Evolutionary conservation across 1,140 invertebrate genomes (phyloP), one percentile per base, ranked within the genome.

Genomic region (Linepithema humile): DNA sequence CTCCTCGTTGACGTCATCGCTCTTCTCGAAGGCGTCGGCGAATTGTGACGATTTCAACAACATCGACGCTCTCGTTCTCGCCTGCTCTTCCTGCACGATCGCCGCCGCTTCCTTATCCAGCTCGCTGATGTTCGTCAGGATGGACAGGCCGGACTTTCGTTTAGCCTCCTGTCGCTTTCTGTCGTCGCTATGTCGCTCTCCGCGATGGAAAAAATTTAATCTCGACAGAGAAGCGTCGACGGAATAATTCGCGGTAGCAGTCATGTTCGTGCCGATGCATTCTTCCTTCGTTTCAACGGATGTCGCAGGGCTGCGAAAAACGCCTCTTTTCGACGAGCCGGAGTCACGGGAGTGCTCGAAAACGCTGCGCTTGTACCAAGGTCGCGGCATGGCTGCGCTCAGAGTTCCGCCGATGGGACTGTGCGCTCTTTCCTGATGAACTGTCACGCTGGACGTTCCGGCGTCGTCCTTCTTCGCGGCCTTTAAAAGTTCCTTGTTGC

Each of bases 101-200:
- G 97, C 96, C 0, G 96, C 95, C 1, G 97, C 97, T 93, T 97
- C 97, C 89, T 96, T 95, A 91, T 98, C 97, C 29, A 97, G 93
- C 90, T 97, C 97, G 90, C 97, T 97, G 83, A 97, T 97, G 90
- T 97, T 97, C 0, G 96, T 96, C n/a, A 97, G 92, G 75, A 97
- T 95, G 29, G 96, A 96, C 9, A 96, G 91, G 10, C 95, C 95
- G 0, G 96, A 96, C 70, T 94, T 95, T 32, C 96, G 92, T 89
- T 96, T 96, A 10, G 88, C 88, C 0, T 94, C 93, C 35, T 77
- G 73, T 45, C 90, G 92, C 53, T 90, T 91, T 1, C 88, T 90
- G 85, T 92, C 94, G 67, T 91, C 95, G 93, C 91, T 92, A 92
- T 94, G 77, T 86, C 85, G 90, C 72, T 91, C 94, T 20, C 90